These are phyloP conservation scores for Arvicanthis niloticus DNA, from an alignment of 2,113 vertebrate genomes.

Conservation along the genomic window DNA sequence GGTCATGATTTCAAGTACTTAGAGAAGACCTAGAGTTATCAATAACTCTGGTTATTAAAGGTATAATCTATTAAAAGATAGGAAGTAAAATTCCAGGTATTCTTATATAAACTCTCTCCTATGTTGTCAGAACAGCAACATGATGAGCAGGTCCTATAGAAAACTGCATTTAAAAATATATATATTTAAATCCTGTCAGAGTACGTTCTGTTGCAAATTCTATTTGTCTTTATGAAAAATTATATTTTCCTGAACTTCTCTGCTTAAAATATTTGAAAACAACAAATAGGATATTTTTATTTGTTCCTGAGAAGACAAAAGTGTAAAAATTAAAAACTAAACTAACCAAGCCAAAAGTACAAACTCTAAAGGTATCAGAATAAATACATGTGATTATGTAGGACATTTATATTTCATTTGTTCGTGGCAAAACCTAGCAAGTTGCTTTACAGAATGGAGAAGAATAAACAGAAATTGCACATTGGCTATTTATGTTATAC, in stretches of 20 bases:
- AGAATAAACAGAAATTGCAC: conserved; percentile 57
- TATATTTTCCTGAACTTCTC: conserved; percentile 58
- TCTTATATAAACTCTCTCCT: conserved; percentile 29
- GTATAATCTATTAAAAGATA: conserved; percentile 42
- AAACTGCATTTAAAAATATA: neutral
- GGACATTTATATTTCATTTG: conserved; percentile 51
- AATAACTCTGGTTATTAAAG: neutral
- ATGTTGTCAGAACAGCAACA: conserved; percentile 19
- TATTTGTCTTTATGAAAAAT: neutral
- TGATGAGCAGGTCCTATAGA: neutral
- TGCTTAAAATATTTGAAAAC: neutral
- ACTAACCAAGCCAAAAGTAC: conserved; percentile 11
- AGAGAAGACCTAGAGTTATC: neutral
- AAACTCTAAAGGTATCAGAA: neutral
- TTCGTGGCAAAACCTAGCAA: conserved; percentile 49
- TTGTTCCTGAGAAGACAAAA: conserved; percentile 54
- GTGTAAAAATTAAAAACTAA: conserved; percentile 22
- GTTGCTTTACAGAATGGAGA: neutral
- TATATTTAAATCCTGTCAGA: conserved; percentile 1
- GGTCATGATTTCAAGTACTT: neutral
- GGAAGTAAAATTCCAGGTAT: conserved; percentile 46
- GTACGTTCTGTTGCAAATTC: neutral
- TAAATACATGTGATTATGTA: conserved; percentile 41
- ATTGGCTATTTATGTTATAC: conserved; percentile 57
- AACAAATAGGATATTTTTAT: neutral